A percentile compares a stretch with the other conserved stretches of the same genome.
Evolutionary conservation across 2,113 vertebrate genomes (phyloP).

Genomic region (Cyprinus carpio): DNA sequence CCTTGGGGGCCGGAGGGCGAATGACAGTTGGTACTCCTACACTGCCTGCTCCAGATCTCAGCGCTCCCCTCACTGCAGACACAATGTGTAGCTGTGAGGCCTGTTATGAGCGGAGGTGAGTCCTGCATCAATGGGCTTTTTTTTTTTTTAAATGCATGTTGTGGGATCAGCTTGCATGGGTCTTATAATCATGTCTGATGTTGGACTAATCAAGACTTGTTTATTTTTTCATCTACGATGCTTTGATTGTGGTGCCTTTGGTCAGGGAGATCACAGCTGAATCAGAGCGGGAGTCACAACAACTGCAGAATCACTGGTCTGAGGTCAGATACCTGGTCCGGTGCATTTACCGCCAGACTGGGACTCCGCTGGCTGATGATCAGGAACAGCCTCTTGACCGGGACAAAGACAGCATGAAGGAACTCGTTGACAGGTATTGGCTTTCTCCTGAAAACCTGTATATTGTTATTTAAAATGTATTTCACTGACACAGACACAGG

Average conservation of each 20-base stretch:
- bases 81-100: slow-evolving; percentile 88
- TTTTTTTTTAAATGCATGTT: not conserved
- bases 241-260: not conserved
- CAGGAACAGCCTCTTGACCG: slow-evolving; percentile 90
- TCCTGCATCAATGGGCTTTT: not conserved
- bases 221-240: not conserved
- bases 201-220: not conserved
- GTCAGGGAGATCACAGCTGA: slow-evolving; percentile 89
- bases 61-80: slow-evolving; percentile 77
- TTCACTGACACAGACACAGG: no score
- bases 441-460: no score
- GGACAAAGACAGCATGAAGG: slow-evolving; percentile 94
- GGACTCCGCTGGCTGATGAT: slow-evolving; percentile 90
- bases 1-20: slow-evolving; percentile 76
- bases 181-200: not conserved
- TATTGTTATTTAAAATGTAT: no score
- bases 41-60: slow-evolving; percentile 81
- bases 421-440: slow-evolving; percentile 87
- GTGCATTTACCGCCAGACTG: slow-evolving; percentile 94
- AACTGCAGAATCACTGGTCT: slow-evolving; percentile 97
- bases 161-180: not conserved
- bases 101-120: slow-evolving; percentile 91
- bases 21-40: slow-evolving; percentile 81
- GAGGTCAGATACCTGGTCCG: slow-evolving; percentile 95
- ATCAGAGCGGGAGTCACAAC: slow-evolving; percentile 90